Evolutionary conservation across 1,140 invertebrate genomes (phyloP), one percentile per base, ranked within the genome.

Genomic region (Orius laevigatus): DNA sequence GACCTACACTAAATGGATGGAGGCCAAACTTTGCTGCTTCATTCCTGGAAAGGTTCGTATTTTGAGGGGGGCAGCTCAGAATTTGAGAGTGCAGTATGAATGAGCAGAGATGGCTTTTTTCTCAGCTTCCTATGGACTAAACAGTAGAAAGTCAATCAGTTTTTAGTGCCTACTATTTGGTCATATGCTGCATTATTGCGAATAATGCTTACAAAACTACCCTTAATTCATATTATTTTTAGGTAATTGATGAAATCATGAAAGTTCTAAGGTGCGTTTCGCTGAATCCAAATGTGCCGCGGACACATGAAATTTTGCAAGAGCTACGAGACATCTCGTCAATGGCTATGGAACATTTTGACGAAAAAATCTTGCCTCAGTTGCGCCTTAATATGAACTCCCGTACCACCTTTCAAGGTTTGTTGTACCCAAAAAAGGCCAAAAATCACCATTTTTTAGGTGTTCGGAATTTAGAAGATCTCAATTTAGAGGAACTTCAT

Each of bases 291-390:
- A 75, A 72, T 5, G 77, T 79, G 2, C 78, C 85, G 1, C 67
- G 82, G 12, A 75, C 84, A 0, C 84, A 89, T 59, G 87, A 91
- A 62, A 75, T 91, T 1, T 66, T 93, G 0, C 84, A 90, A 62
- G 89, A 92, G 61, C 59, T 93, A 1, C 65, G 88, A 1, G 90
- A 94, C 59, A 87, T 93, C 46, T 91, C 86, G 10, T 91, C 87
- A 19, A 94, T 94, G 90, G 89, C 89, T 1, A 94, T 93, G 70
- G 90, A 95, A 60, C 85, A 94, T 65, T 95, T 95, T 67, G 89
- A 93, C 61, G 89, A 94, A 55, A 81, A 88, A 59, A 87, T 94
- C 54, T 64, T 78, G 40, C 79, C 81, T 19, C 60, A 61, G 39
- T 56, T 75, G 2, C 31, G 38, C 9, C 11, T 46, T 10, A 31